phyloP scores from a whole-genome alignment of 2,888 invertebrate species.

The Drosophila borborema region DNA sequence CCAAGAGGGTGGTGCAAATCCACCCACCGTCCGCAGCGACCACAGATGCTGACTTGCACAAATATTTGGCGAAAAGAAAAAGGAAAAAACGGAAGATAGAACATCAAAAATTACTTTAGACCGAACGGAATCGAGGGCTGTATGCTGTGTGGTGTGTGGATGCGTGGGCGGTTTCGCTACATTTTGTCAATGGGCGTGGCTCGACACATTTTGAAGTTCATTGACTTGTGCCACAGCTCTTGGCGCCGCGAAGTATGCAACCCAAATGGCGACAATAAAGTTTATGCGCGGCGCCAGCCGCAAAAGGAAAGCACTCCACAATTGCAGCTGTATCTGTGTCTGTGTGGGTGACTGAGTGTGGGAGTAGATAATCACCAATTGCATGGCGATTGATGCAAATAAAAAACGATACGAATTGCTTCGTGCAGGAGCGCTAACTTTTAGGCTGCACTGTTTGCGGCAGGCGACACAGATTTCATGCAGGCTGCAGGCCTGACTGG shows the following conservation, averaged over 20 bases:
- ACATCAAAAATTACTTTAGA: slow-evolving; percentile 44
- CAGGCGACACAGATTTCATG: slow-evolving; percentile 53
- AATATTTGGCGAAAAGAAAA: slow-evolving; percentile 67
- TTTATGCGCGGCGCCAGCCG: slow-evolving; percentile 70
- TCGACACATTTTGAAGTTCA: slow-evolving; percentile 75
- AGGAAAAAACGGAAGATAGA: slow-evolving; percentile 30
- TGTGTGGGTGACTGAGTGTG: slow-evolving; percentile 27
- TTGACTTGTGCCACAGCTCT: slow-evolving; percentile 60
- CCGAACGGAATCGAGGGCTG: background rate
- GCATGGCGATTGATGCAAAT: slow-evolving; percentile 13
- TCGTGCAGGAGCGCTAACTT: slow-evolving; percentile 30
- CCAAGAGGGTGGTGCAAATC: slow-evolving; percentile 36
- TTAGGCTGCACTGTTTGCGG: slow-evolving; percentile 15
- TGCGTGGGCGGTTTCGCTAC: slow-evolving; percentile 42
- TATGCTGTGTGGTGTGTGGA: background rate
- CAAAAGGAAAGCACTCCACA: slow-evolving; percentile 20
- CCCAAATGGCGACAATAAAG: slow-evolving; percentile 80
- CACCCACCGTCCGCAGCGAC: background rate
- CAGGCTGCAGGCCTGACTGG: slow-evolving; percentile 17
- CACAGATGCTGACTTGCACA: slow-evolving; percentile 69
- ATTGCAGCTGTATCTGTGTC: slow-evolving; percentile 28
- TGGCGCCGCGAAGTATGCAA: slow-evolving; percentile 80
- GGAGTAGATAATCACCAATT: slow-evolving; percentile 33
- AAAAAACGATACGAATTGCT: slow-evolving; percentile 24
- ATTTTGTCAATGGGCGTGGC: slow-evolving; percentile 46